These are phyloP conservation scores for Halictus rubicundus DNA, from an alignment of 1,140 invertebrate genomes.

Conservation along the genomic window DNA sequence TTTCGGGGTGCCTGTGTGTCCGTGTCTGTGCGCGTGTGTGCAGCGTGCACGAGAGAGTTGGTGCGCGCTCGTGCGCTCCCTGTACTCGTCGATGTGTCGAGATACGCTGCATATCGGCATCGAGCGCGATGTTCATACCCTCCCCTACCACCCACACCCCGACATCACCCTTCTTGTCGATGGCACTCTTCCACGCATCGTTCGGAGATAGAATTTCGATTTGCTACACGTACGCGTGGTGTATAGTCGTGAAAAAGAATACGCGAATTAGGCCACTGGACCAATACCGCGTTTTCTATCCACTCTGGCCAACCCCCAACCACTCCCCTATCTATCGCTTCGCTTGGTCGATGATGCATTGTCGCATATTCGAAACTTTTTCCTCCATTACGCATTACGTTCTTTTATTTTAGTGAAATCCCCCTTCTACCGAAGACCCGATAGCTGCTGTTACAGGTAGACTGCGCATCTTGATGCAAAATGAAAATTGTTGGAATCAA, in stretches of 20 bases:
- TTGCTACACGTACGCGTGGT: conserved; percentile 43
- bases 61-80: too few relatives aligned
- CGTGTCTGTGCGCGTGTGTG: not conserved
- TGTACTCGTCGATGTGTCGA: not conserved
- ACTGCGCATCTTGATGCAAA: too few relatives aligned
- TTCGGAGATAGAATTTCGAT: conserved; percentile 62
- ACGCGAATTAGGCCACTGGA: conserved; percentile 62
- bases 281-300: conserved; percentile 55
- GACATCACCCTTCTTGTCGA: conserved; percentile 42
- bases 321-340: not conserved
- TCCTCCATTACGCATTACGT: not conserved
- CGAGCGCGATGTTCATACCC: conserved; percentile 46
- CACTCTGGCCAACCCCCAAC: not conserved
- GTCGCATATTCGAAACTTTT: conserved; percentile 15
- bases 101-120: conserved; percentile 49
- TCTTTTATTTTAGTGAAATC: not conserved
- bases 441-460: too few relatives aligned
- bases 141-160: not conserved
- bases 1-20: not conserved
- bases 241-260: conserved; percentile 53
- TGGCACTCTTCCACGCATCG: conserved; percentile 51
- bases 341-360: conserved; percentile 10
- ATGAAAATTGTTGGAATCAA: too few relatives aligned
- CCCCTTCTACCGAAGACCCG: too few relatives aligned
- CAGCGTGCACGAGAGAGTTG: too few relatives aligned